Evolutionary conservation across 2,113 vertebrate genomes (phyloP), one percentile per base, ranked within the genome.

Genomic region (Macaca nemestrina): DNA sequence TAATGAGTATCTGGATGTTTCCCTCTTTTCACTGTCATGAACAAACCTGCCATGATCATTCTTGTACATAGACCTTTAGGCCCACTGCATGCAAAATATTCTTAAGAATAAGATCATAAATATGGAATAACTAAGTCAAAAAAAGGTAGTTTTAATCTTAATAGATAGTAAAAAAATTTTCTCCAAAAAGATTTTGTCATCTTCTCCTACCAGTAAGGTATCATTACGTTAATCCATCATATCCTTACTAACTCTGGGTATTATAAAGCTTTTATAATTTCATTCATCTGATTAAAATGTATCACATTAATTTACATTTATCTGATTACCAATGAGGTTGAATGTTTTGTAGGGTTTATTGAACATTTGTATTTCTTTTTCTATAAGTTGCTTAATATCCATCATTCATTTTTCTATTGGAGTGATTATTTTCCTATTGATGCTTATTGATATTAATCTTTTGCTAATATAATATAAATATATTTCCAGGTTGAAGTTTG

Each of bases 41-140:
- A 68, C 59, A 76, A 45, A 61, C 50, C 40, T 87, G 18, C 50
- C 38, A 12, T 83, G 30, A 59, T 52, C 43, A 76, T 59, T 90
- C 48, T 76, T 35, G 7, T 50, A 52, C 7, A 25, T 6, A 84
- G 64, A 79, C 20, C 43, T 85, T 48, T 25, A 81, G 32, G 40
- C 40, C 30, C 67, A 78, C 3, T 64, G 40, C 45, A 5, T 30
- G 38, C 61, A 52, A 85, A 79, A 20, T 78, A 82, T 59, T 83
- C 59, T 94, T 91, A 52, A 87, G 59, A 88, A 91, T 95, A 70
- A 91, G 95, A 25, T 52, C 67, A 57, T 67, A 57, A 78, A 52
- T 30, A 50, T 52, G 57, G 83, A 85, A 88, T 48, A 52, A 25
- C 75, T 70, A 50, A 64, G 38, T 75, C 61, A 94, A 72, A 79